Evolutionary conservation across 2,113 vertebrate genomes (phyloP).

Genomic region (Euleptes europaea): DNA sequence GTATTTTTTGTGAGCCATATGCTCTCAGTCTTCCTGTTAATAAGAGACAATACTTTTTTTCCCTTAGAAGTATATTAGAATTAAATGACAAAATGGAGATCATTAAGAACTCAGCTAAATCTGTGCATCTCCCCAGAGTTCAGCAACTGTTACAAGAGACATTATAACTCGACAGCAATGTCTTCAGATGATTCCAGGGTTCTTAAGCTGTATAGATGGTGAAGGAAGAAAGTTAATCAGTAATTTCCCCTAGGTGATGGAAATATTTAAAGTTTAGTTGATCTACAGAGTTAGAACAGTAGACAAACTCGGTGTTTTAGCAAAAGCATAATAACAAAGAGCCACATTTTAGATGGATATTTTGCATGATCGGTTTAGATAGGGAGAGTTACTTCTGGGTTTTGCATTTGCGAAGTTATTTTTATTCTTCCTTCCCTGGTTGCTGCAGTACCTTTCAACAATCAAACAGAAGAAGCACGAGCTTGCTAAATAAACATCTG

Average conservation of each 20-base stretch:
- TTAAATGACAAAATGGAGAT: neutral
- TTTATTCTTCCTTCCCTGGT: neutral
- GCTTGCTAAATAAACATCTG: neutral
- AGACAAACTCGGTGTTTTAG: neutral
- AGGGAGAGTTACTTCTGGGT: neutral
- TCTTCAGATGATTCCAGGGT: fast-evolving
- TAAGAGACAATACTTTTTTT: fast-evolving
- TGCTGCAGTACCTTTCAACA: neutral
- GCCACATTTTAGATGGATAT: neutral
- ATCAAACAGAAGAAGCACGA: neutral
- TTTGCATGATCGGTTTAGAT: neutral
- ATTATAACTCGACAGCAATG: neutral
- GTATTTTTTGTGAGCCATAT: neutral
- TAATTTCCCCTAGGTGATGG: neutral
- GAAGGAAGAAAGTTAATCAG: fast-evolving
- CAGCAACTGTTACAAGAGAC: neutral
- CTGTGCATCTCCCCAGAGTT: neutral
- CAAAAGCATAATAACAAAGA: neutral
- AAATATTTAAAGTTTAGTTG: neutral
- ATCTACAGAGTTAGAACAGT: neutral
- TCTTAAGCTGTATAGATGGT: neutral
- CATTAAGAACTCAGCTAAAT: neutral
- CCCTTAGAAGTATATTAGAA: neutral
- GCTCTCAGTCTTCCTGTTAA: neutral
- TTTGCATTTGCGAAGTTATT: neutral